Base-by-base conservation (phyloP, 2,888 invertebrate genomes). In the Mesochorus sp. region DNA sequence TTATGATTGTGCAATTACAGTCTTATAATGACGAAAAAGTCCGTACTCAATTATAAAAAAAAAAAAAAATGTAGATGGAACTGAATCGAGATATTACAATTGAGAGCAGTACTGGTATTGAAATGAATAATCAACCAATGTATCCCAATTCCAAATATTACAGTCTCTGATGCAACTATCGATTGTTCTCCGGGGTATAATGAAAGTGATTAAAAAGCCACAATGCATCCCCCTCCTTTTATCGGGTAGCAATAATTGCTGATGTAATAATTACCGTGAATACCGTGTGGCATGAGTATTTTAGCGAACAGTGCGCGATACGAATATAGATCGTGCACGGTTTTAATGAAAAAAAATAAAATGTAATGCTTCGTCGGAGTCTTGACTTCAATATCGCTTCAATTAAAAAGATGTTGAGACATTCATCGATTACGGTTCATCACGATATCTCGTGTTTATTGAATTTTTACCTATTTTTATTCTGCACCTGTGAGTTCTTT, bases 281-380 rank as follows among this genome's bases (percentile, higher is more conserved):
- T 53, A 61, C 51, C 37, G 28, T n/a, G n/a, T n/a, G n/a, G 28
- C 59, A 71, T 71, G 37, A 61, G 47, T 71, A 66, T 26, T 61
- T 57, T 24, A 12, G 12, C 19, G 34, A 47, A 12, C 4, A 37
- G 37, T 21, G 12, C 37, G 8, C 12, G 19, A 28, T 55, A 67
- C 55, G 67, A 42, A 34, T 28, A 19, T n/a, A 26, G 21, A 67
- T 53, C 53, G 53, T 42, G 53, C 42, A 53, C 51, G 51, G n/a
- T 53, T 12, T 34, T 31, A 57, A 17, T 24, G 6, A 42, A 17
- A 37, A 12, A 26, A 64, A 14, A 57, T 64, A 72, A 72, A 24
- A 4, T 28, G 17, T 6, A 42, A n/a, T 44, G 44, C 19, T 61
- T 26, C 19, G 64, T 24, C n/a, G 28, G 19, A 53, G 26, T 14